A percentile compares a stretch with the other conserved stretches of the same genome.
Evolutionary conservation across 1,140 invertebrate species (phyloP).

Genomic region (Sarcophaga peregrina): DNA sequence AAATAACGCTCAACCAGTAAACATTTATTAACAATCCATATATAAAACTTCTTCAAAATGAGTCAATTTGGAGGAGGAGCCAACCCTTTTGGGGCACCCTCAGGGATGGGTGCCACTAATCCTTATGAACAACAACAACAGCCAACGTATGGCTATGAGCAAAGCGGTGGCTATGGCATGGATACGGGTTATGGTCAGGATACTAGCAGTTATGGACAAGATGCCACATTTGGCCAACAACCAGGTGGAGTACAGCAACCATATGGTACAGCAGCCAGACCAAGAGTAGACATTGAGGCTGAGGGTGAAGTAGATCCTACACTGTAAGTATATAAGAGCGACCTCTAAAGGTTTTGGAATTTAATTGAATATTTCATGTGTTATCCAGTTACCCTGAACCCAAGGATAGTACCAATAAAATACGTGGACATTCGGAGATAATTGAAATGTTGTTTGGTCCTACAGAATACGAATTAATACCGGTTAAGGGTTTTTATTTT

Average conservation of each 20-base stretch:
- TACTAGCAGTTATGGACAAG: constrained; percentile 14
- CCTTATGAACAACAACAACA: constrained; percentile 41
- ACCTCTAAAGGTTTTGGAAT: neutral
- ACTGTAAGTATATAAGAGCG: constrained; percentile 65
- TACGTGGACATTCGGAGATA: constrained; percentile 84
- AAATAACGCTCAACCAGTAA: neutral
- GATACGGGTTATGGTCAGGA: constrained; percentile 43
- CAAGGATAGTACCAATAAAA: constrained; percentile 89
- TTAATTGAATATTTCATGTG: neutral
- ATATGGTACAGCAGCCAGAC: constrained; percentile 65
- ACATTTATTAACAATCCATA: neutral
- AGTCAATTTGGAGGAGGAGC: constrained; percentile 51
- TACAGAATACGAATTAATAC: constrained; percentile 88
- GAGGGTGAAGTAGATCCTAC: constrained; percentile 80
- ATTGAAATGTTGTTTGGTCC: constrained; percentile 85
- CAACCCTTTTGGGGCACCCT: constrained; percentile 59
- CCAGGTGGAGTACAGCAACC: constrained; percentile 42
- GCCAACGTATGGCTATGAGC: constrained; percentile 35
- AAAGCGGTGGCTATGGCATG: constrained; percentile 54
- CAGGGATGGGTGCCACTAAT: constrained; percentile 36
- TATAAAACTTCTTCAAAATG: constrained; percentile 36
- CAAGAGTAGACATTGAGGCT: constrained; percentile 79
- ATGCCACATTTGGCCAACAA: neutral
- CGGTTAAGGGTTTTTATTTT: constrained; percentile 98
- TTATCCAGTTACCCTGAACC: constrained; percentile 77